Percentiles rank a stretch among this genome's conserved stretches.
Conservation (phyloP, 2,797 vertebrate genomes). For the Tokudaia tokunoshimensis region DNA sequence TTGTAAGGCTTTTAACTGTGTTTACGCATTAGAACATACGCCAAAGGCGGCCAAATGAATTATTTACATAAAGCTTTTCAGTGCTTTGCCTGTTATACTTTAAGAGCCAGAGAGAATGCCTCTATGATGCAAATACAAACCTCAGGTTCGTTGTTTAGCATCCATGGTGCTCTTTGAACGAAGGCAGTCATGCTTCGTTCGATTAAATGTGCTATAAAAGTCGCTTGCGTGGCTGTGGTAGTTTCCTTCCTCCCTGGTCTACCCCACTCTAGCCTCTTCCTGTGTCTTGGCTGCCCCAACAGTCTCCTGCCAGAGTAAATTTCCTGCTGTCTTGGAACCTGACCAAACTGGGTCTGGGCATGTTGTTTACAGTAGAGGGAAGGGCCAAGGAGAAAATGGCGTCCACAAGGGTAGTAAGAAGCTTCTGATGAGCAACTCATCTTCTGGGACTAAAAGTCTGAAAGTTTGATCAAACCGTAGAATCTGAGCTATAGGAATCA, state of each 20-base stretch:
- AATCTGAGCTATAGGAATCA: neutral
- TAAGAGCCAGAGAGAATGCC: neutral
- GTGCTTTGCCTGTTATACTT: neutral
- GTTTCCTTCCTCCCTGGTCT: slow-evolving; percentile 62
- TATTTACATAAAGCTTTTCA: neutral
- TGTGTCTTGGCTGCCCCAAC: slow-evolving; percentile 57
- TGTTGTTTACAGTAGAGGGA: slow-evolving; percentile 1
- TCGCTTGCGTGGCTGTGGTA: neutral
- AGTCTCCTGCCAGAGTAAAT: slow-evolving; percentile 73
- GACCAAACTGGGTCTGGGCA: slow-evolving; percentile 41
- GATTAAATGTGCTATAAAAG: slow-evolving; percentile 36
- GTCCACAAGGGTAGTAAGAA: neutral
- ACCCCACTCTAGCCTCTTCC: slow-evolving; percentile 67
- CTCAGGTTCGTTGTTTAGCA: fast-evolving
- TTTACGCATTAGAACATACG: neutral
- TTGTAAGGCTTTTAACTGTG: neutral
- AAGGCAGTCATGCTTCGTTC: neutral
- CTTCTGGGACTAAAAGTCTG: neutral
- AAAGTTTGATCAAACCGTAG: neutral
- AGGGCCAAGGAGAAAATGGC: neutral
- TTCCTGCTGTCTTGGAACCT: slow-evolving; percentile 66
- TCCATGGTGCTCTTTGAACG: neutral
- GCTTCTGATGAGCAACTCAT: slow-evolving; percentile 32
- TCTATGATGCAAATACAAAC: neutral
- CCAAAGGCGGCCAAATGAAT: neutral